A percentile compares a stretch with the other conserved stretches of the same genome.
Evolutionary conservation across 2,113 vertebrate genomes (phyloP).

Genomic region (Plestiodon gilberti): DNA sequence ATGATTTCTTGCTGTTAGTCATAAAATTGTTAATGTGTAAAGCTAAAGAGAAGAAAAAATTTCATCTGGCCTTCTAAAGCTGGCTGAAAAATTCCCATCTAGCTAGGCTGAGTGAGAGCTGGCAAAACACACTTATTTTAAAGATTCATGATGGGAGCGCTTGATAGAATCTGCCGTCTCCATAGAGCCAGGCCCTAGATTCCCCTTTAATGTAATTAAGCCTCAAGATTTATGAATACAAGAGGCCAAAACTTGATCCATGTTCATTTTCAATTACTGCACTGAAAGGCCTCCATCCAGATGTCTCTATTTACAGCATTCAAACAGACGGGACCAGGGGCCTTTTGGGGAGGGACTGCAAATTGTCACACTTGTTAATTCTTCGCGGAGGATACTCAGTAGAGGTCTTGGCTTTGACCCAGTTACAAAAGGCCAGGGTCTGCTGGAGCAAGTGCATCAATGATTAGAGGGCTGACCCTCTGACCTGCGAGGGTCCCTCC

Average conservation of each 20-base stretch:
- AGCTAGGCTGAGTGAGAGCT: conserved; percentile 55
- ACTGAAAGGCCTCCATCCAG: conserved; percentile 90
- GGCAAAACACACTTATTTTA: conserved; percentile 77
- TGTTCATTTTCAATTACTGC: conserved; percentile 91
- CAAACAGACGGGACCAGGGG: conserved; percentile 80
- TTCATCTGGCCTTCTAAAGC: conserved; percentile 35
- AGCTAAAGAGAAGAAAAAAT: conserved; percentile 16
- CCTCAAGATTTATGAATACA: conserved; percentile 93
- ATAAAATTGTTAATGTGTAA: rapidly evolving
- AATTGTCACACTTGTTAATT: conserved; percentile 91
- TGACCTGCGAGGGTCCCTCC: conserved; percentile 70
- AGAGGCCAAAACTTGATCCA: conserved; percentile 95
- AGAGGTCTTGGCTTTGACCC: conserved; percentile 89
- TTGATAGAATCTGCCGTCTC: conserved; percentile 90
- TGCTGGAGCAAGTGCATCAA: conserved; percentile 79
- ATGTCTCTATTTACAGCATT: conserved; percentile 90
- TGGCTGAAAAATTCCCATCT: conserved; percentile 70
- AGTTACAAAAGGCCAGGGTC: conserved; percentile 78
- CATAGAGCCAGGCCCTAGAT: conserved; percentile 87
- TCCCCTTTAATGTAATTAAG: conserved; percentile 97
- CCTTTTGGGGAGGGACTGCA: conserved; percentile 76
- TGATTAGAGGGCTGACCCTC: conserved; percentile 80
- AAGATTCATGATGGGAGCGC: conserved; percentile 86
- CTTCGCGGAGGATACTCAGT: conserved; percentile 84
- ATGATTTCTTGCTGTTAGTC: neutral